Evolutionary conservation across 2,888 invertebrate species (phyloP).

Genomic region (Napeogenes inachia): DNA sequence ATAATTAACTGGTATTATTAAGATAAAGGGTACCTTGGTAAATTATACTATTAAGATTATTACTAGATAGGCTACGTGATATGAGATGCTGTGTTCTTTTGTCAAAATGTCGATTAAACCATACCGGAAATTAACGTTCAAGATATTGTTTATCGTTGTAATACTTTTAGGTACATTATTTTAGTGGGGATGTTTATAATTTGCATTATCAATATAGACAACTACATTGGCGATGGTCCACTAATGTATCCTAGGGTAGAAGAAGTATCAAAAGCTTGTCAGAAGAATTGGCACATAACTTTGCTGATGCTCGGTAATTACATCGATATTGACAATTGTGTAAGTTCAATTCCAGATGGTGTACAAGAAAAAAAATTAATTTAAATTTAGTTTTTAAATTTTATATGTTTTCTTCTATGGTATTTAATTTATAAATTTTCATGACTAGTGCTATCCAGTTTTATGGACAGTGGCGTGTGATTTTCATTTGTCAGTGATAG

Average conservation of each 20-base stretch:
- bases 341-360: background rate
- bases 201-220: background rate
- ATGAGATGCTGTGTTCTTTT: too few relatives aligned
- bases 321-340: background rate
- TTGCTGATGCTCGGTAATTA: constrained; percentile 9
- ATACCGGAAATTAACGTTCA: too few relatives aligned
- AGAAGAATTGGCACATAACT: constrained; percentile 9
- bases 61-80: too few relatives aligned
- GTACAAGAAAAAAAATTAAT: too few relatives aligned
- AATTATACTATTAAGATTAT: too few relatives aligned
- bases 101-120: too few relatives aligned
- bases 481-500: constrained; percentile 9
- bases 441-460: constrained; percentile 7
- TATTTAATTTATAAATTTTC: background rate
- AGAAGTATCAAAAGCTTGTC: background rate
- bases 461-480: constrained; percentile 7
- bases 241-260: background rate
- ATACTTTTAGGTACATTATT: background rate
- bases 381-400: too few relatives aligned
- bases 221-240: background rate
- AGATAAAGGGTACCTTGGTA: too few relatives aligned
- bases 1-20: too few relatives aligned
- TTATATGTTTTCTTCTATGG: background rate
- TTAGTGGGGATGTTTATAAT: constrained; percentile 6
- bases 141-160: too few relatives aligned